Base-by-base conservation (phyloP, 2,113 vertebrate species). In the Clarias batrachus region DNA sequence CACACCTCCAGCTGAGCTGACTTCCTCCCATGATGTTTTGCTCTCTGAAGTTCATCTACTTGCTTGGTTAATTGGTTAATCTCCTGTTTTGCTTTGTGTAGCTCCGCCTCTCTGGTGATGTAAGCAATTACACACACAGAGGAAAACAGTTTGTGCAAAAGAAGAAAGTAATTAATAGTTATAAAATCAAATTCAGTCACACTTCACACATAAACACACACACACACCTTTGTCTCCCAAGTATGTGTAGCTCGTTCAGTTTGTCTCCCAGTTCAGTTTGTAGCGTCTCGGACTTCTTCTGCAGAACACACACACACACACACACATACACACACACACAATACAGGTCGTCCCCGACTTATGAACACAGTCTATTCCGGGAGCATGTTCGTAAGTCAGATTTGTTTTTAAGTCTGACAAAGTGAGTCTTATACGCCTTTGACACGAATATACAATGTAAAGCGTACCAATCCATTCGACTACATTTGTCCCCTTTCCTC, bases 141-240 rank as follows among this genome's bases (percentile, higher is more conserved):
- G 48, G 7, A 1, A 9, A 23, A 41, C 8, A 74, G 71, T 41
- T 48, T 70, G 16, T 37, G 65, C 30, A 76, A 52, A 14, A 70
- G 30, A 25, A 54, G 41, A 76, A 76, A 76, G 10, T n/a, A 52
- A 52, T 76, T 37, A 78, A 33, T 68, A 14, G 12, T 68, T n/a
- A 48, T 68, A 14, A 30, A 30, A 13, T 30, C 21, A 52, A 37
- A 37, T 1, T 37, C 33, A 37, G n/a, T 57, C 27, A 65, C 74
- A 65, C 41, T 41, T 48, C 48, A 48, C 60, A 60, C 37, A 25
- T 74, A 79, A 30, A 83, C 83, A 82, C 70, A 81, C 54, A 82
- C 73, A 65, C 88, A 63, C 86, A 96, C 94, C 93, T 95, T 78
- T 95, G 92, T 56, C 86, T 93, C 82, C 90, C 91, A 83, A 95